Conservation (phyloP, 2,888 invertebrate species). For the Spisula solida region DNA sequence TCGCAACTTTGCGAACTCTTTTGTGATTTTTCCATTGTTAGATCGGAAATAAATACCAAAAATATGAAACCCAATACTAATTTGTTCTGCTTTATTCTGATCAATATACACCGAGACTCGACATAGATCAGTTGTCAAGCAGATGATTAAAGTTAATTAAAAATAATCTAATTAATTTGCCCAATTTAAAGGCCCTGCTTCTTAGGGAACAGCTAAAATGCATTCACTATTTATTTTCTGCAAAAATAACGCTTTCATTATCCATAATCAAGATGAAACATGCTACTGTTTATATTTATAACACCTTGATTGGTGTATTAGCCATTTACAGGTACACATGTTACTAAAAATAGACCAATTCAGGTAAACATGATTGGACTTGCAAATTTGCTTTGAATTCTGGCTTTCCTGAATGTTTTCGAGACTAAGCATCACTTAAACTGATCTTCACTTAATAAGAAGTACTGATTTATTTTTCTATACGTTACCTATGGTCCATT, state of each 20-base stretch:
- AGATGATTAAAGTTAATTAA: not conserved
- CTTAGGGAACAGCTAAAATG: not conserved
- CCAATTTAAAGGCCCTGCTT: not conserved
- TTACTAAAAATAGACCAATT: constrained; percentile 37
- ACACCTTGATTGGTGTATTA: constrained; percentile 35
- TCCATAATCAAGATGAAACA: constrained; percentile 29
- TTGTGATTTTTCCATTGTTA: constrained; percentile 65
- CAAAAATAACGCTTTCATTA: not conserved
- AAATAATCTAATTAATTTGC: not conserved
- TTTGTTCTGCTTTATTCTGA: constrained; percentile 39
- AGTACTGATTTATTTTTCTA: not conserved
- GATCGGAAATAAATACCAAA: constrained; percentile 30
- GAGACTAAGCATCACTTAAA: no score
- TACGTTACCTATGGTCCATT: constrained; percentile 34
- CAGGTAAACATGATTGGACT: constrained; percentile 20
- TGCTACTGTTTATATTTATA: constrained; percentile 16
- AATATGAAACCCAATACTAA: constrained; percentile 56
- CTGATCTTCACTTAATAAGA: not conserved
- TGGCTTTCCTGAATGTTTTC: not conserved
- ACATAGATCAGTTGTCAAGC: constrained; percentile 31
- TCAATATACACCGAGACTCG: not conserved
- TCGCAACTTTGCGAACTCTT: constrained; percentile 49
- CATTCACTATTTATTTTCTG: not conserved
- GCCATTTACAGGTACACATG: not conserved
- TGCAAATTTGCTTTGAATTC: not conserved